Conservation (phyloP, 2,888 invertebrate species). For the Apotomis capreana region DNA sequence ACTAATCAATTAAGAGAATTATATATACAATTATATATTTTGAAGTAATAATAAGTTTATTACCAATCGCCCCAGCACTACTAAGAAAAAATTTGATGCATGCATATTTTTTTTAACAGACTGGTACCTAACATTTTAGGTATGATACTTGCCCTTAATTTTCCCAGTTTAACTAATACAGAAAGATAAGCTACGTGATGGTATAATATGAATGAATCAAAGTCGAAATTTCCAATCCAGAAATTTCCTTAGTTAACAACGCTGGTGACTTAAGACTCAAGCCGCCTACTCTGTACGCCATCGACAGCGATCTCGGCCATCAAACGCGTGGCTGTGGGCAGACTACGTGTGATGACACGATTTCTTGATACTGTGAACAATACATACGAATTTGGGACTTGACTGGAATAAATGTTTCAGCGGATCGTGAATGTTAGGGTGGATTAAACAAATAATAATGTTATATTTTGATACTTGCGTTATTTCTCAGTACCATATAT, state of each 20-base stretch:
- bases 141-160: no score
- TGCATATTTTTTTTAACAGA: no score
- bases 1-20: no score
- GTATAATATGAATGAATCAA: no score
- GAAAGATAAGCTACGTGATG: no score
- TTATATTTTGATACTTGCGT: neutral
- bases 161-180: no score
- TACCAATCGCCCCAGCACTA: no score
- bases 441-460: constrained; percentile 27
- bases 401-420: constrained; percentile 65
- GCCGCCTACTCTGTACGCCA: constrained; percentile 36
- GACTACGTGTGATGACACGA: constrained; percentile 75
- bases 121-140: no score
- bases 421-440: constrained; percentile 52
- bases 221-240: neutral
- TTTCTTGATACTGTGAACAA: constrained; percentile 70
- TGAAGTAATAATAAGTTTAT: no score
- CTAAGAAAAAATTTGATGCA: no score
- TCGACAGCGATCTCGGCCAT: constrained; percentile 61
- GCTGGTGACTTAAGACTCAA: constrained; percentile 46
- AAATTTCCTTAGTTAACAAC: neutral
- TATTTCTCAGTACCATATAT: no score
- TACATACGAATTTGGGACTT: constrained; percentile 69
- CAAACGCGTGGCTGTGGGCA: constrained; percentile 68
- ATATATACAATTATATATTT: no score